phyloP scores from a whole-genome alignment of 2,888 invertebrate genomes.

The Xestoiulus laeticollis region DNA sequence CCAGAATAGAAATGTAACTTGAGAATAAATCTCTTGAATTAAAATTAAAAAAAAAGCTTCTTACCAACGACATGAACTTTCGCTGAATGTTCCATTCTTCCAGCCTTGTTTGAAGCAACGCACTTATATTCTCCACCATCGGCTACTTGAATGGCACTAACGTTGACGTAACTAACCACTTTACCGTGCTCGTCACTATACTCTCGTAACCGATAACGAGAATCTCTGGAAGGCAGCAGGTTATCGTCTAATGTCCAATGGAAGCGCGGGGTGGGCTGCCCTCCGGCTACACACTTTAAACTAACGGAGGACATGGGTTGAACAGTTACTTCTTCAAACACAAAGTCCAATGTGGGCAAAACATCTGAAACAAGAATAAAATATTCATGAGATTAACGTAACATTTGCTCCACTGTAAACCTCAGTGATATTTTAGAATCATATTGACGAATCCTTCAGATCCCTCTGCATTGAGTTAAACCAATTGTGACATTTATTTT shows the following conservation, averaged over 20 bases:
- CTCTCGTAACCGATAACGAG: slow-evolving; percentile 51
- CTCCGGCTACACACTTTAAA: slow-evolving; percentile 59
- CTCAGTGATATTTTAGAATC: too few relatives aligned
- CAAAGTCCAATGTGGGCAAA: slow-evolving; percentile 61
- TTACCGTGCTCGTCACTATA: slow-evolving; percentile 50
- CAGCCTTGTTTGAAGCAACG: slow-evolving; percentile 53
- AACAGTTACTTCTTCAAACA: slow-evolving; percentile 58
- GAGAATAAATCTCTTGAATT: too few relatives aligned
- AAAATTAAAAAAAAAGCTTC: not conserved
- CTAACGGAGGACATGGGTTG: slow-evolving; percentile 58
- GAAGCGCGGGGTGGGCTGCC: slow-evolving; percentile 61
- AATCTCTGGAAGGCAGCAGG: slow-evolving; percentile 43
- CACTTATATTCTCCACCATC: slow-evolving; percentile 55
- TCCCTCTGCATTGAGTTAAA: too few relatives aligned
- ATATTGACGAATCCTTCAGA: too few relatives aligned
- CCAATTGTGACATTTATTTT: too few relatives aligned
- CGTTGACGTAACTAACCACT: slow-evolving; percentile 53
- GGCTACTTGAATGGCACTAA: slow-evolving; percentile 49
- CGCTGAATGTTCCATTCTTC: slow-evolving; percentile 48
- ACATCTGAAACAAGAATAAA: slow-evolving; percentile 61
- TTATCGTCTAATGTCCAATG: slow-evolving; percentile 58
- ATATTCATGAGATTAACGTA: not conserved
- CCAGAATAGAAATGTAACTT: too few relatives aligned
- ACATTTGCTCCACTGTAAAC: too few relatives aligned
- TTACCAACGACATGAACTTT: slow-evolving; percentile 56